Base-by-base conservation (phyloP, 2,113 vertebrate species). In the Prolemur simus region DNA sequence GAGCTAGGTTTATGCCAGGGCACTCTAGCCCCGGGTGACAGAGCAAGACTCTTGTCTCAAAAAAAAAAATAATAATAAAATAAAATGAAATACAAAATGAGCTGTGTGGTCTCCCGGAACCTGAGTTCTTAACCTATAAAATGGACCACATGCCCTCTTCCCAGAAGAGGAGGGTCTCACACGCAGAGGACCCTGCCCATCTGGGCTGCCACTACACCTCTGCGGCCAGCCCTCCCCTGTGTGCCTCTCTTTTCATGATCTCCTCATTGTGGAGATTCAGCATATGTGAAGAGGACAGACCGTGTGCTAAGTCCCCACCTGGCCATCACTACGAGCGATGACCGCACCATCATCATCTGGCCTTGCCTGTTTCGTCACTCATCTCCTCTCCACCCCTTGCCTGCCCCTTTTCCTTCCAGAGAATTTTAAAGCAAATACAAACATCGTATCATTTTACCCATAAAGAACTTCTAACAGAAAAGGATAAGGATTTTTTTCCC, bases 391-490 rank as follows among this genome's bases (percentile, higher is more conserved):
- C 4, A 2, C 60, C 18, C 18, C 4, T 2, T 6, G 25, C 37
- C 86, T 2, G 7, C n/a, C 21, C 3, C 54, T 88, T 84, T 84
- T 29, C 39, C 74, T 77, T 74, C 73, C 47, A 58, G 37, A 37
- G 77, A 39, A 74, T 66, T 76, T 56, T 66, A 81, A 76, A 94
- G 81, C 89, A 93, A 90, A 95, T 71, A 47, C 10, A 69, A 78
- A 82, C n/a, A 52, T 49, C 1, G 0, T 9, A 12, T 80, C 29
- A 8, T 95, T 74, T 89, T 69, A 84, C 64, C 58, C 54, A 84
- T 29, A 76, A 83, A 47, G 81, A 80, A 8, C 49, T 66, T 74
- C 39, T 29, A 64, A 77, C 49, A 71, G 45, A 78, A 87, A 74
- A 85, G 32, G 34, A 39, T 13, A 64, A 63, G 32, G 29, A n/a